Evolutionary conservation across 2,113 vertebrate genomes (phyloP).

Genomic region (Dicrurus megarhynchus): DNA sequence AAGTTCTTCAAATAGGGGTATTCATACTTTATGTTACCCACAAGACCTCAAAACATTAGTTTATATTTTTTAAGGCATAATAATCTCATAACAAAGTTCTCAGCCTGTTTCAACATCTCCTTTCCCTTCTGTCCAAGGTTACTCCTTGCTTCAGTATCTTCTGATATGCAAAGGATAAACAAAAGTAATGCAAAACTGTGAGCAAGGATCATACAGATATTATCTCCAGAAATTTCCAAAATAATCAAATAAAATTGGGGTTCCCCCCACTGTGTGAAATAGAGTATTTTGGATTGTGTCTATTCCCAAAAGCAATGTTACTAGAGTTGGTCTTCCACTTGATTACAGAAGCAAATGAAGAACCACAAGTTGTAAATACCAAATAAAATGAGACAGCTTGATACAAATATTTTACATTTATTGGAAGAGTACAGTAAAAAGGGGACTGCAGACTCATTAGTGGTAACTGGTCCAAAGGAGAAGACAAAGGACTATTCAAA

Average conservation of each 20-base stretch:
- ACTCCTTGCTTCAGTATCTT: neutral
- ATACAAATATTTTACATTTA: conserved; percentile 81
- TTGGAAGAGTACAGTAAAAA: conserved; percentile 80
- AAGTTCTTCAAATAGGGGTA: neutral
- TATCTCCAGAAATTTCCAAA: neutral
- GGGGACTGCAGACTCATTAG: conserved; percentile 55
- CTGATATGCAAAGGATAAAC: neutral
- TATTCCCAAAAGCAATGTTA: neutral
- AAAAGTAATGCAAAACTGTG: neutral
- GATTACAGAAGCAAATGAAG: conserved; percentile 1
- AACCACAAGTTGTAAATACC: conserved; percentile 11
- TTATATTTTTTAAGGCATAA: neutral
- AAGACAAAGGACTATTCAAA: conserved; percentile 58
- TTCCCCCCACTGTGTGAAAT: neutral
- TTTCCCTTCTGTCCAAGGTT: neutral
- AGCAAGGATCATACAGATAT: neutral
- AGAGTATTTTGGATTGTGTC: neutral
- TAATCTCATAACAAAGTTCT: neutral
- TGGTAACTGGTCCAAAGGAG: conserved; percentile 66
- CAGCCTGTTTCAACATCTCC: neutral
- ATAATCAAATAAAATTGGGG: neutral
- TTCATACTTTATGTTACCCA: neutral
- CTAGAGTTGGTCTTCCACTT: conserved; percentile 1
- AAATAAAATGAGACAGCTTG: conserved; percentile 42
- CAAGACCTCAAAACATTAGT: neutral